A percentile compares a stretch with the other conserved stretches of the same genome.
Evolutionary conservation across 2,888 invertebrate species (phyloP).

Genomic region (Leptinotarsa juncta): DNA sequence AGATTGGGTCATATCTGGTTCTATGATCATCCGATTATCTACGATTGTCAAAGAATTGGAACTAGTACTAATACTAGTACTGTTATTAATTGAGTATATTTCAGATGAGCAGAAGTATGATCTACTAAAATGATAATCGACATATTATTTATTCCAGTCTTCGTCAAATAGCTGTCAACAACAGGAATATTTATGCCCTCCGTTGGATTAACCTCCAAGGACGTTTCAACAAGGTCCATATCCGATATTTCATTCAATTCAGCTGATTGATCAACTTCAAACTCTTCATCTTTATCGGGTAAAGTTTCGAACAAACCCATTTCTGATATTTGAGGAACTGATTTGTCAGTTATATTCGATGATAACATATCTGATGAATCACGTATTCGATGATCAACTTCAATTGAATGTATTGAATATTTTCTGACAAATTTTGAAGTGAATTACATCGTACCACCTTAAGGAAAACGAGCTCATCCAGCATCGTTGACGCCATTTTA

Average conservation of each 20-base stretch:
- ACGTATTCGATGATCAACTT: not conserved
- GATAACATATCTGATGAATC: not conserved
- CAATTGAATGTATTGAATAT: not conserved
- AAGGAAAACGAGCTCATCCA: too few species aligned
- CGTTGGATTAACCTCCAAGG: not conserved
- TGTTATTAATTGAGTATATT: not conserved
- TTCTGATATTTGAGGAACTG: not conserved
- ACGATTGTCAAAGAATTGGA: not conserved
- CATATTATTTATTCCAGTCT: conserved; percentile 1
- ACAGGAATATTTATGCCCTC: not conserved
- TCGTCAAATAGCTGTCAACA: not conserved
- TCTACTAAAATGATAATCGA: not conserved
- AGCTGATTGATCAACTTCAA: not conserved
- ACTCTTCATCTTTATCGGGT: not conserved
- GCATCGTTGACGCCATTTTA: too few species aligned
- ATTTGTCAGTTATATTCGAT: not conserved
- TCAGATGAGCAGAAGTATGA: not conserved
- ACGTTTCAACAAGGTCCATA: not conserved
- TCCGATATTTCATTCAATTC: conserved; percentile 7
- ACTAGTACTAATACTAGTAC: not conserved
- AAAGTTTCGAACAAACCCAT: not conserved
- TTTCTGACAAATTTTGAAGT: not conserved
- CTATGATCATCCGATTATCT: not conserved
- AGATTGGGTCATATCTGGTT: not conserved
- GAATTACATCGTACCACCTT: too few species aligned